A percentile compares a stretch with the other conserved stretches of the same genome.
phyloP scores from a whole-genome alignment of 2,797 vertebrate genomes.

The Ctenosaura bakeri region DNA sequence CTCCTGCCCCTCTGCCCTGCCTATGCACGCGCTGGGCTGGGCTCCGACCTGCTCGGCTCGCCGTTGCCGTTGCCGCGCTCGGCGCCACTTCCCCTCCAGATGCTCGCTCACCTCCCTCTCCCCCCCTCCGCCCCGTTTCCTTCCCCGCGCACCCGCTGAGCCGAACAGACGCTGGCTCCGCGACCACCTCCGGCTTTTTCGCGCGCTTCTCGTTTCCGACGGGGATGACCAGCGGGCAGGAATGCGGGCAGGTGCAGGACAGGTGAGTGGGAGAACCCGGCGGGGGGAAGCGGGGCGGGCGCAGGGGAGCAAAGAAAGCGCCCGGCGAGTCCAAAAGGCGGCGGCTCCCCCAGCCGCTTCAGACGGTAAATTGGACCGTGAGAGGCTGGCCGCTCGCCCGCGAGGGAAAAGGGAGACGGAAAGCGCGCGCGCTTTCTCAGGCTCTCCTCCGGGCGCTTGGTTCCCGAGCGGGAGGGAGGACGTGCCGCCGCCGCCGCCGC shows the following conservation, averaged over 20 bases:
- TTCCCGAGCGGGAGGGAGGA: neutral
- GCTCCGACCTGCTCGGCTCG: neutral
- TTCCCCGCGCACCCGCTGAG: neutral
- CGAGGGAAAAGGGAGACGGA: neutral
- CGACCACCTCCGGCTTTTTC: rapidly evolving
- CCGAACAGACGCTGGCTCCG: neutral
- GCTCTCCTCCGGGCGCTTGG: neutral
- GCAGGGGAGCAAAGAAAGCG: too few species aligned
- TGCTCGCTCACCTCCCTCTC: neutral
- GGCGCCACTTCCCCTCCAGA: rapidly evolving
- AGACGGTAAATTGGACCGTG: neutral
- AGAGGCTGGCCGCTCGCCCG: neutral
- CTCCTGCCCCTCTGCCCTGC: neutral
- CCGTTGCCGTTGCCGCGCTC: rapidly evolving
- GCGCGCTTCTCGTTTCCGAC: too few species aligned
- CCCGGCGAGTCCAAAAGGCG: too few species aligned
- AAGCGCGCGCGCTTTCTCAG: neutral
- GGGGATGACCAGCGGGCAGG: conserved; percentile 34
- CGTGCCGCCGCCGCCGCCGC: too few species aligned
- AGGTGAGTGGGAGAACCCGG: neutral
- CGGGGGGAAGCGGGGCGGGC: rapidly evolving
- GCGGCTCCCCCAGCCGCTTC: neutral
- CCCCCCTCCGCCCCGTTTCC: neutral
- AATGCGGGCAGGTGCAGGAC: conserved; percentile 2
- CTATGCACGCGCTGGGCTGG: neutral